Evolutionary conservation across 2,113 vertebrate species (phyloP), one percentile per base, ranked within the genome.

Genomic region (Macaca mulatta): DNA sequence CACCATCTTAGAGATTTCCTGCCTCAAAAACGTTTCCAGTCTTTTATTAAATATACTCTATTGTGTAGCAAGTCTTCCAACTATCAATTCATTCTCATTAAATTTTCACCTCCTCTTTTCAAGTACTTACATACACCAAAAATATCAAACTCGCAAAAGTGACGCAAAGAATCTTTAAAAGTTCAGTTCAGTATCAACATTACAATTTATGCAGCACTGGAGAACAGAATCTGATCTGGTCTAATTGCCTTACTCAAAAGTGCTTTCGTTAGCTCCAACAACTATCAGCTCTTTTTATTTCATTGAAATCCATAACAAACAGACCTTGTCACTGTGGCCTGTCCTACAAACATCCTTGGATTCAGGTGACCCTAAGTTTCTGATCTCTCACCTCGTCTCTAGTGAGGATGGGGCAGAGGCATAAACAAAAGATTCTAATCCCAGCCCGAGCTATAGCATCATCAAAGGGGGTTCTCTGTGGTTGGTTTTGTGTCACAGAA

Each of bases 1-100:
- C 38, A 94, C 52, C 43, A 57, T 82, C 57, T 72, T 40, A 90
- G 48, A 93, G 50, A 93, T 90, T 97, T 96, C 94, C 67, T 96
- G 9, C 81, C 40, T 93, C 96, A n/a, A 89, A 96, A 97, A 83
- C 8, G 50, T 96, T 97, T 96, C 30, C 50, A 94, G 6, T 95
- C 96, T 94, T 74, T 72, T 92, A 81, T 25, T 95, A 77, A 96
- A 92, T 92, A 90, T 25, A 35, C 13, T 94, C 38, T 25, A 32
- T 89, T 89, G 93, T 72, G 95, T 48, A 91, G 17, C 6, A 84
- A 3, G 55, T 97, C 12, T 97, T 98, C 95, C 20, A 91, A 85
- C 75, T 94, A 30, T 0, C 38, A 75, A 82, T 91, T 81, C 77
- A 72, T 96, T 94, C 20, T 90, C 12, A 45, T 94, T 94, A 77